phyloP scores from a whole-genome alignment of 1,140 invertebrate genomes.

The Colletes gigas region DNA sequence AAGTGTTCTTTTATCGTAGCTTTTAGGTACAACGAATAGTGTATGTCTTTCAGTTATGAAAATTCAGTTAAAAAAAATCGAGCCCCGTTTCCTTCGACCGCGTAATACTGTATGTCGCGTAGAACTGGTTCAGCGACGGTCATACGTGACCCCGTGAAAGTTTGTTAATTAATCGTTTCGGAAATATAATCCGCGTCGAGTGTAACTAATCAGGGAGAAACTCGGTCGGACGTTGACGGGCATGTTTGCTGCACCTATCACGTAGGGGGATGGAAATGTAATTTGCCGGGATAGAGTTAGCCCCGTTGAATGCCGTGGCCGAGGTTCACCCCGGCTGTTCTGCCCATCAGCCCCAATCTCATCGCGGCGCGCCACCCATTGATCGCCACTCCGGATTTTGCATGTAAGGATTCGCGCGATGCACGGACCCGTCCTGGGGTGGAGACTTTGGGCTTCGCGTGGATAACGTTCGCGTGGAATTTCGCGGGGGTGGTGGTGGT shows the following conservation, averaged over 20 bases:
- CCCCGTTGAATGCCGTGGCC: slow-evolving; percentile 67
- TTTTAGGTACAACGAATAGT: too few relatives aligned
- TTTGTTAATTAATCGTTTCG: slow-evolving; percentile 71
- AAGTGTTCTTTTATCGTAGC: too few relatives aligned
- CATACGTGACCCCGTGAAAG: slow-evolving; percentile 54
- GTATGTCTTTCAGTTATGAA: too few relatives aligned
- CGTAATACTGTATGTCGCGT: neutral
- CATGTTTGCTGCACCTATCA: slow-evolving; percentile 71
- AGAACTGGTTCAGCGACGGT: slow-evolving; percentile 25
- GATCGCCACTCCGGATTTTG: slow-evolving; percentile 61
- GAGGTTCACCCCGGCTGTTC: slow-evolving; percentile 55
- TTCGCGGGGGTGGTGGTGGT: neutral
- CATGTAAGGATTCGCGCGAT: slow-evolving; percentile 55
- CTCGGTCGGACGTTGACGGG: slow-evolving; percentile 69
- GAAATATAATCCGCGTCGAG: slow-evolving; percentile 69
- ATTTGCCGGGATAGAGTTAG: slow-evolving; percentile 71
- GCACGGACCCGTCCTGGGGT: neutral
- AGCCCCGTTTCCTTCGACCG: neutral
- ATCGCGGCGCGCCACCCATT: slow-evolving; percentile 56
- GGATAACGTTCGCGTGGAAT: slow-evolving; percentile 9
- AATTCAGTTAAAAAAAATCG: too few relatives aligned
- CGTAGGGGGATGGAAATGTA: slow-evolving; percentile 71
- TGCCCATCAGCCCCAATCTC: slow-evolving; percentile 40
- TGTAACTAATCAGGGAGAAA: slow-evolving; percentile 70
- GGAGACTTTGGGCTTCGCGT: slow-evolving; percentile 7